Conservation (phyloP, 2,797 vertebrate genomes). For the Psittacula echo region DNA sequence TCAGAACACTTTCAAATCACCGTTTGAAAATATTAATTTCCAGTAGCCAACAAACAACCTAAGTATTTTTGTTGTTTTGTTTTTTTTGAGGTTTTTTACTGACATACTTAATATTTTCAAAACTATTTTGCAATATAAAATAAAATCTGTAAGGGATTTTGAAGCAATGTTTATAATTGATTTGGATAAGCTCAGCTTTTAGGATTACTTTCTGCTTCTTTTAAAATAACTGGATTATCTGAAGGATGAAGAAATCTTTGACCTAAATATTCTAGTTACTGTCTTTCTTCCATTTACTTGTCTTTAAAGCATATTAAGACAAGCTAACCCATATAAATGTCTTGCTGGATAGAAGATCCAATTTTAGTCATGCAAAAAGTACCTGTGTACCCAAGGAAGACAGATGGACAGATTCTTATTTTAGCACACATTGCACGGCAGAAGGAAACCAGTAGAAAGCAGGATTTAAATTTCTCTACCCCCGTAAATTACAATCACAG, state of each 20-base stretch:
- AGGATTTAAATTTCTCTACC: background rate
- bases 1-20: background rate
- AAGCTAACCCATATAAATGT: slow-evolving; percentile 43
- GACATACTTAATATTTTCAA: background rate
- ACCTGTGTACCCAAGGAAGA: slow-evolving; percentile 41
- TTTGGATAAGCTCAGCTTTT: slow-evolving; percentile 57
- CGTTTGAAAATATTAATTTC: background rate
- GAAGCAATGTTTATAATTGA: slow-evolving; percentile 42
- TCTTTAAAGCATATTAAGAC: slow-evolving; percentile 30
- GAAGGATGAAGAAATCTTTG: slow-evolving; percentile 57
- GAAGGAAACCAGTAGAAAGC: background rate
- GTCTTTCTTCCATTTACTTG: slow-evolving; percentile 16
- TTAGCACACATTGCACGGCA: slow-evolving; percentile 19
- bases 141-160: slow-evolving; percentile 1
- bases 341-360: background rate
- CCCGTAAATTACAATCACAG: background rate
- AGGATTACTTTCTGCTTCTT: slow-evolving; percentile 51
- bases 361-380: slow-evolving; percentile 41
- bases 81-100: background rate
- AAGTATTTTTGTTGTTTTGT: background rate
- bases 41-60: background rate
- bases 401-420: slow-evolving; percentile 61
- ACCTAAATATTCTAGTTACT: slow-evolving; percentile 55
- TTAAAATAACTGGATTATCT: slow-evolving; percentile 58
- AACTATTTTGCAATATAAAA: background rate